These are phyloP conservation scores for Megamerina dolium DNA, from an alignment of 2,888 invertebrate genomes.

Conservation along the genomic window DNA sequence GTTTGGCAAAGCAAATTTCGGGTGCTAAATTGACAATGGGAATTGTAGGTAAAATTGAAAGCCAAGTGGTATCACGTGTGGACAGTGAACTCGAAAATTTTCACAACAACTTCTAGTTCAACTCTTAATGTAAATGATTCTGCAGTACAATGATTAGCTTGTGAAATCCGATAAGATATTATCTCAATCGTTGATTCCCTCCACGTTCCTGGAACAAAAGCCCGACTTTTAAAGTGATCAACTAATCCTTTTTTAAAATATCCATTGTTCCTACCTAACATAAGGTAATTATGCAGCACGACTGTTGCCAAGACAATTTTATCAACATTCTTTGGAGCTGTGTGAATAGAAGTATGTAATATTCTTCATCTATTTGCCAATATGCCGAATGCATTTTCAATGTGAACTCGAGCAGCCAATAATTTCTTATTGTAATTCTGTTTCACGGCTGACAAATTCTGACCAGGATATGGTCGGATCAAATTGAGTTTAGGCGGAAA, in stretches of 20 bases:
- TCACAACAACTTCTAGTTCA: too few species aligned
- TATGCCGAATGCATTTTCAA: constrained; percentile 9
- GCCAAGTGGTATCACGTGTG: too few species aligned
- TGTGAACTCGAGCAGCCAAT: not conserved
- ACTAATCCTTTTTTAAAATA: not conserved
- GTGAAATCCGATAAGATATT: too few species aligned
- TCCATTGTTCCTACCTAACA: not conserved
- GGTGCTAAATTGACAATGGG: too few species aligned
- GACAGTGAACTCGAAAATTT: too few species aligned
- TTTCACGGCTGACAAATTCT: constrained; percentile 1
- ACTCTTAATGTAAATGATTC: too few species aligned
- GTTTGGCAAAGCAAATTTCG: too few species aligned
- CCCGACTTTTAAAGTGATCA: not conserved
- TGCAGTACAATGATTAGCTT: too few species aligned
- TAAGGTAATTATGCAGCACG: not conserved
- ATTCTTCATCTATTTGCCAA: constrained; percentile 8
- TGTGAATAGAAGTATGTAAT: constrained; percentile 3
- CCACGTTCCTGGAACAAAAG: not conserved
- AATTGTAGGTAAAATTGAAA: too few species aligned
- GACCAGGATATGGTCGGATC: constrained; percentile 6
- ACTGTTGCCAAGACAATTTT: constrained; percentile 12
- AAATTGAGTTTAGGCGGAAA: constrained; percentile 5
- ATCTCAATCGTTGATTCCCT: not conserved
- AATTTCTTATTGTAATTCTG: constrained; percentile 6
- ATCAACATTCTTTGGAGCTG: constrained; percentile 6